Percentiles rank a stretch among this genome's conserved stretches.
Conservation (phyloP, 2,113 vertebrate species). For the Ploceus nigricollis region DNA sequence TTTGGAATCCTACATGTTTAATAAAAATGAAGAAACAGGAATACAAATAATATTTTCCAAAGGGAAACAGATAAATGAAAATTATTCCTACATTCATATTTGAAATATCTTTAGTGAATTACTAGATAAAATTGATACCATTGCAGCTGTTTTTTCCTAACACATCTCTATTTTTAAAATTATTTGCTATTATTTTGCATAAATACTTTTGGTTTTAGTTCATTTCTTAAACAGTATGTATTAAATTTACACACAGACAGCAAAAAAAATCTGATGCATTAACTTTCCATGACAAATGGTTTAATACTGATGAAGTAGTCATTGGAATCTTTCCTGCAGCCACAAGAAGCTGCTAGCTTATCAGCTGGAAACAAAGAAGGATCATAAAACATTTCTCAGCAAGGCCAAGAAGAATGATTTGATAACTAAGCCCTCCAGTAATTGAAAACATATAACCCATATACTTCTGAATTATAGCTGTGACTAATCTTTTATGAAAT, state of each 20-base stretch:
- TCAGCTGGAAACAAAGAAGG: slow-evolving; percentile 22
- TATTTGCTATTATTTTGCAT: background rate
- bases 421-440: slow-evolving; percentile 14
- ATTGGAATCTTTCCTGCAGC: slow-evolving; percentile 32
- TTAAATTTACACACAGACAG: background rate
- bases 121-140: background rate
- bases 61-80: background rate
- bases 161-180: background rate
- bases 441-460: slow-evolving; percentile 39
- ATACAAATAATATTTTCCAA: background rate
- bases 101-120: background rate
- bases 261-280: background rate
- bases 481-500: slow-evolving; percentile 18
- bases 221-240: background rate
- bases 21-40: background rate
- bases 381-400: slow-evolving; percentile 37
- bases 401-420: slow-evolving; percentile 32
- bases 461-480: slow-evolving; percentile 22
- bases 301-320: slow-evolving; percentile 44
- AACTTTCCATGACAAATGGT: slow-evolving; percentile 14
- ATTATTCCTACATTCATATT: background rate
- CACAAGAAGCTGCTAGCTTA: slow-evolving; percentile 35
- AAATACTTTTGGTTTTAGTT: background rate
- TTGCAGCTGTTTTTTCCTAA: background rate
- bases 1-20: background rate